Percentiles rank a stretch among this genome's conserved stretches.
Conservation (phyloP, 1,140 invertebrate genomes). For the Anastatus disparis region DNA sequence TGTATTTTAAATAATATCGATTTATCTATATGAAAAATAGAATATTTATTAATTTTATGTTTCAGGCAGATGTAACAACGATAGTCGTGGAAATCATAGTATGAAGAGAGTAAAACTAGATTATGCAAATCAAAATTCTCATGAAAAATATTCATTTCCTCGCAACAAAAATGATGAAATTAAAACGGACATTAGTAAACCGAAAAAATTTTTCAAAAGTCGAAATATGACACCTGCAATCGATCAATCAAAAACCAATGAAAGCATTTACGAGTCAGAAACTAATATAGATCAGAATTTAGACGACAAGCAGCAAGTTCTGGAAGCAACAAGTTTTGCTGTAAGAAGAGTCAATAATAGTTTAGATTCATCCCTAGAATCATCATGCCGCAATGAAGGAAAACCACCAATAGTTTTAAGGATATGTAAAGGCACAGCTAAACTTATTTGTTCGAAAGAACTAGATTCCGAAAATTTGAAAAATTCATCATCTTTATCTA, state of each 20-base stretch:
- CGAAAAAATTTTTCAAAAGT: conserved; percentile 92
- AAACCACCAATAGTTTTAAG: conserved; percentile 76
- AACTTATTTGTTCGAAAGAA: conserved; percentile 62
- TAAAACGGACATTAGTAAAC: conserved; percentile 68
- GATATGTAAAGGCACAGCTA: conserved; percentile 75
- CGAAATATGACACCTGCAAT: conserved; percentile 72
- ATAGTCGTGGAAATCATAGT: conserved; percentile 53
- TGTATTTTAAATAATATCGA: too few species aligned
- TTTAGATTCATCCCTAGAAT: neutral
- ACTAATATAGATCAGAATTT: conserved; percentile 39
- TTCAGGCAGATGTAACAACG: conserved; percentile 58
- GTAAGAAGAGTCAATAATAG: conserved; percentile 37
- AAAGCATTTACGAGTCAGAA: neutral
- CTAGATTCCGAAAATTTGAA: conserved; percentile 54
- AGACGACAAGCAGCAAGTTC: conserved; percentile 44
- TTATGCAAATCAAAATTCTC: conserved; percentile 61
- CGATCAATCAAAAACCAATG: conserved; percentile 12
- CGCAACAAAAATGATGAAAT: conserved; percentile 62
- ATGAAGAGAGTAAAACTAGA: conserved; percentile 60
- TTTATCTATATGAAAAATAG: too few species aligned
- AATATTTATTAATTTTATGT: conserved; percentile 32
- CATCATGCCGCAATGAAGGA: conserved; percentile 58
- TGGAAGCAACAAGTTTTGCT: too few species aligned
- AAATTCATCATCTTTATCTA: conserved; percentile 53
- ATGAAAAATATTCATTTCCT: conserved; percentile 62